Evolutionary conservation across 92 coral and sea anemone species (phyloP), one percentile per base, ranked within the genome.

Genomic region (Zoanthus gigantus): DNA sequence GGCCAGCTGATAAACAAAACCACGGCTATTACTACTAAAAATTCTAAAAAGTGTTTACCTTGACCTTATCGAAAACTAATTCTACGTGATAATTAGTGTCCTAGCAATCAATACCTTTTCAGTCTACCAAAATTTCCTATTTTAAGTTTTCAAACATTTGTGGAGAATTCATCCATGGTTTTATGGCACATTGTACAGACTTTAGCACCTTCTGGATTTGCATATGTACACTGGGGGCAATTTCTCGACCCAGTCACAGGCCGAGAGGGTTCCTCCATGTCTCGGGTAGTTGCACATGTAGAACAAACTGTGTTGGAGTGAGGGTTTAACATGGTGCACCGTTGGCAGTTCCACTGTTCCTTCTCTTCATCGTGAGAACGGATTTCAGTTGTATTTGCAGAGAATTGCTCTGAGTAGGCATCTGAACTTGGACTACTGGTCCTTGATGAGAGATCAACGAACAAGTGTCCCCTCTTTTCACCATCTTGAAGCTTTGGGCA

Each of bases 281-380:
- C 96, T 10, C 89, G 89, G 7, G 96, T 83, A 6, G 86, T 45
- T 32, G 87, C 90, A 71, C 96, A 94, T 14, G 89, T 58, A n/a
- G 8, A 15, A 80, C 96, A 94, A 18, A 88, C 89, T 50, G n/a
- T 87, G 82, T 84, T n/a, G 2, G 74, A 79, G 0, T 76, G 74
- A 16, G 92, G 85, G 77, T 94, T 94, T 9, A 72, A 44, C 72
- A 42, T 83, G 7, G 96, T 94, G 87, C 96, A 94, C 0, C 93
- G 91, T 18, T 54, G 71, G 69, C 96, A 94, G 28, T 69, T 6
- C 96, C 96, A 94, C 23, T 83, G 66, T 7, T 66, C 61, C 17
- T 0, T 66, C 1, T 68, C 58, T 8, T 7, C 16, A 9, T 18
- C 58, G 29, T 77, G 46, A 2, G 47, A 47, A 10, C 54, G 45